Percentiles rank a stretch among this genome's conserved stretches.
phyloP scores from a whole-genome alignment of 2,797 vertebrate species.

The Gila robusta region DNA sequence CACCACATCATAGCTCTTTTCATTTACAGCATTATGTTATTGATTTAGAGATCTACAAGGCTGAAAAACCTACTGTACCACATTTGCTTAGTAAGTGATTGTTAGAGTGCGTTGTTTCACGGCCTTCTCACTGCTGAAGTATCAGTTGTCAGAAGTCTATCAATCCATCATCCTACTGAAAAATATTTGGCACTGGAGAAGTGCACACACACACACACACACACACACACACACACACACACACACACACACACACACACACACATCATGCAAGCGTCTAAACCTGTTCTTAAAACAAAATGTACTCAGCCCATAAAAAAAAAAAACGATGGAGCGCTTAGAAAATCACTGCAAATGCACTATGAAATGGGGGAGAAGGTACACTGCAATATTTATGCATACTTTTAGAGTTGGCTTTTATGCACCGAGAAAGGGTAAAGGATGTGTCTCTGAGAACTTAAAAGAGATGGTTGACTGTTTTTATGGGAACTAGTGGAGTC shows the following conservation, averaged over 20 bases:
- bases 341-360: conserved; percentile 70
- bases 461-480: conserved; percentile 21
- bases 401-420: conserved; percentile 71
- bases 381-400: conserved; percentile 74
- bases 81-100: conserved; percentile 36
- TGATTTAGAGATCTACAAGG: conserved; percentile 18
- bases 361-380: conserved; percentile 64
- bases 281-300: conserved; percentile 60
- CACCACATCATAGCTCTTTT: conserved; percentile 35
- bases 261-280: neutral
- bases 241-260: conserved; percentile 28
- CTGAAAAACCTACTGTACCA: neutral
- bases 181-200: conserved; percentile 11
- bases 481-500: conserved; percentile 1
- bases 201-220: conserved; percentile 31
- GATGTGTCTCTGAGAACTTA: conserved; percentile 37
- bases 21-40: conserved; percentile 39
- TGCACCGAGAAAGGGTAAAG: conserved; percentile 49
- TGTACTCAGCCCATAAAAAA: conserved; percentile 54
- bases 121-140: conserved; percentile 33
- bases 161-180: conserved; percentile 19
- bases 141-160: conserved; percentile 47
- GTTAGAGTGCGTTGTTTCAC: conserved; percentile 32
- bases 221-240: conserved; percentile 1
- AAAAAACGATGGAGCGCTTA: conserved; percentile 46